phyloP scores from a whole-genome alignment of 2,113 vertebrate species.

The Acanthisitta chloris region DNA sequence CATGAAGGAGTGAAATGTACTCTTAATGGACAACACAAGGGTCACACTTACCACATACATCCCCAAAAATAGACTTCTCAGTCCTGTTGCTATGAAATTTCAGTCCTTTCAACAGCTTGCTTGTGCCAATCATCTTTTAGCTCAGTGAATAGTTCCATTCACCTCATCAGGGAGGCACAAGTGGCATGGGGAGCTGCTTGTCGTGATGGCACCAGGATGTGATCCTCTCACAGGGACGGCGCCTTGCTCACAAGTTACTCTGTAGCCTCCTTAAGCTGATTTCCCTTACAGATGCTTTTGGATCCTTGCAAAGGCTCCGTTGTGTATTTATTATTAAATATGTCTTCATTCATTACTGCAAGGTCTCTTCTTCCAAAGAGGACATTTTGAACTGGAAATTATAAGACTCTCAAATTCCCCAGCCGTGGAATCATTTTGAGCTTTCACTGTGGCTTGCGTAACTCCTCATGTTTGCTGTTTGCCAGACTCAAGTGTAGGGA shows the following conservation, averaged over 20 bases:
- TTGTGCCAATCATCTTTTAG: neutral
- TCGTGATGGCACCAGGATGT: neutral
- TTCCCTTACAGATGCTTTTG: neutral
- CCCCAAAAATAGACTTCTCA: neutral
- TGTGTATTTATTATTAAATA: neutral
- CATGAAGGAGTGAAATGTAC: neutral
- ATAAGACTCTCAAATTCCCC: neutral
- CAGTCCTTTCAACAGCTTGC: neutral
- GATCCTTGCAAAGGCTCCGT: neutral
- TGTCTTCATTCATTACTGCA: neutral
- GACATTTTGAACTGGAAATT: constrained; percentile 1
- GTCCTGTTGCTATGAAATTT: neutral
- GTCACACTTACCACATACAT: neutral
- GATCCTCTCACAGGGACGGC: neutral
- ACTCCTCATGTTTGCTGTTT: constrained; percentile 1
- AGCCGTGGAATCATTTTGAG: neutral
- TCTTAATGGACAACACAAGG: neutral
- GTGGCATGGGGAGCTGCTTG: accelerated
- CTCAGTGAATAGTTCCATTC: neutral
- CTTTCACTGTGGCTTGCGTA: neutral
- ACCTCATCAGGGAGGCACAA: neutral
- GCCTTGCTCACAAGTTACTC: accelerated
- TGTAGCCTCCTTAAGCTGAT: neutral
- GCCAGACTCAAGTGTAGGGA: neutral
- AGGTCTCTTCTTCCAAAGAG: neutral